Conservation (phyloP, 2,113 vertebrate species). For the Rattus rattus region DNA sequence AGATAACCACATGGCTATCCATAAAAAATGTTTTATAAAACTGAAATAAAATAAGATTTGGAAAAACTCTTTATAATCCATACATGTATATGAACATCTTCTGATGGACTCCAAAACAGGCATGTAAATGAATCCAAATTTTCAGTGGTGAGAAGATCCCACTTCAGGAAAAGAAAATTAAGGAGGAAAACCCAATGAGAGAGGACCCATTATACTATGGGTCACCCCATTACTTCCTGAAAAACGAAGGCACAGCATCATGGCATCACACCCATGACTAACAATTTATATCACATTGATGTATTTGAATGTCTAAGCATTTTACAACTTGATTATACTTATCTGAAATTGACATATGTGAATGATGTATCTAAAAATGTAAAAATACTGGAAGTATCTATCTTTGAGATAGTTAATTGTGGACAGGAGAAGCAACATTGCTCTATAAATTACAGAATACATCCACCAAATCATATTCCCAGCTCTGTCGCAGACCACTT, state of each 20-base stretch:
- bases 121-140: not conserved
- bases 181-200: rapidly evolving
- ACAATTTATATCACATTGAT: not conserved
- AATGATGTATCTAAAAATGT: not conserved
- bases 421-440: not conserved
- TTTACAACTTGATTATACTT: not conserved
- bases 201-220: not conserved
- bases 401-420: not conserved
- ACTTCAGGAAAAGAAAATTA: not conserved
- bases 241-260: not conserved
- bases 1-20: not conserved
- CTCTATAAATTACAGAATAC: not conserved
- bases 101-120: not conserved
- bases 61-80: not conserved
- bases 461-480: not conserved
- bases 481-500: not conserved
- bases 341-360: not conserved
- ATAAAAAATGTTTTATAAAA: not conserved
- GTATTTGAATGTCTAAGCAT: not conserved
- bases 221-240: not conserved
- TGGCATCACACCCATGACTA: not conserved
- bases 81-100: not conserved
- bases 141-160: not conserved
- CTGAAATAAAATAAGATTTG: not conserved
- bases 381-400: not conserved